These are phyloP conservation scores for Polyploca ridens DNA, from an alignment of 2,888 invertebrate species.

Conservation along the genomic window DNA sequence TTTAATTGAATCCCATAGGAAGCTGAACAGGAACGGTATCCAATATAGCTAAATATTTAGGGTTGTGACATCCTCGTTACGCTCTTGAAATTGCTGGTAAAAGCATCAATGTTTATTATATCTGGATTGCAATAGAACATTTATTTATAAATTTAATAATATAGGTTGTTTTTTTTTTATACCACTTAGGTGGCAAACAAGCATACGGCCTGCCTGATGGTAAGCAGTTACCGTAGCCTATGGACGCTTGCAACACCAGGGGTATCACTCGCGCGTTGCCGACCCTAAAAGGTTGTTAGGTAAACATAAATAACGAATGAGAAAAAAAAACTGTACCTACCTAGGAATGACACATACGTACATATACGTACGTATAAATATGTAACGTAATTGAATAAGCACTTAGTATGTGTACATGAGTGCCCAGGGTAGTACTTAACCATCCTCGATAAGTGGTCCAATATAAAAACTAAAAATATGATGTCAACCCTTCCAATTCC, in stretches of 20 bases:
- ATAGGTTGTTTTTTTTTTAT: too few relatives aligned
- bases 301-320: too few relatives aligned
- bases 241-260: too few relatives aligned
- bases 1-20: conserved; percentile 20
- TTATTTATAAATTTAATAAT: too few relatives aligned
- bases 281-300: too few relatives aligned
- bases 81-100: background rate
- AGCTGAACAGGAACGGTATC: conserved; percentile 5
- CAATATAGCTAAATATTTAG: conserved; percentile 20
- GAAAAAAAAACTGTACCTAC: too few relatives aligned
- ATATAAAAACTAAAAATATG: background rate
- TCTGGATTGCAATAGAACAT: background rate
- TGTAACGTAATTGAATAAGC: background rate
- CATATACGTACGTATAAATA: too few relatives aligned
- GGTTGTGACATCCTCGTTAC: conserved; percentile 15
- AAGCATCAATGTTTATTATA: background rate
- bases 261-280: too few relatives aligned
- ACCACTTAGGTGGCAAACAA: too few relatives aligned
- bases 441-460: background rate
- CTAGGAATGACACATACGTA: too few relatives aligned
- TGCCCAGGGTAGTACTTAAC: background rate
- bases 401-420: background rate
- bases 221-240: too few relatives aligned
- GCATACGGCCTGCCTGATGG: too few relatives aligned
- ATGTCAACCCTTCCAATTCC: conserved; percentile 20